These are phyloP conservation scores for Prietella phreatophila DNA, from an alignment of 2,113 vertebrate species.

Conservation along the genomic window DNA sequence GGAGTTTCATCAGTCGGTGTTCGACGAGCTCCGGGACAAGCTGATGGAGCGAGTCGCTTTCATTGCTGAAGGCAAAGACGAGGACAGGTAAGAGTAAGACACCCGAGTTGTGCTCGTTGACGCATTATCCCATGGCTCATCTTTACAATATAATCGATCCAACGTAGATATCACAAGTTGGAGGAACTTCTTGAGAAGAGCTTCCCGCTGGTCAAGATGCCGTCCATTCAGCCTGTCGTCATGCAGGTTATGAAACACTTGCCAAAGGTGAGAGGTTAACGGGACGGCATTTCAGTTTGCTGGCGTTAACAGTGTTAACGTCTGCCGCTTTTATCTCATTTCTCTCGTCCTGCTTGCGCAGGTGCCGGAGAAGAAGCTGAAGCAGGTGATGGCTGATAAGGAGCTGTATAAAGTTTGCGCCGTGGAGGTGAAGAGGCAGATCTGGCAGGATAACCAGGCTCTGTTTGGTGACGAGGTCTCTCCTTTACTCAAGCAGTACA, in stretches of 20 bases:
- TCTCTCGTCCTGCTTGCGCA: conserved; percentile 50
- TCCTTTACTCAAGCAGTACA: conserved; percentile 93
- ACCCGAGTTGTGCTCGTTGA: no score
- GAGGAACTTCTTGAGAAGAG: conserved; percentile 97
- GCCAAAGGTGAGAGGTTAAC: conserved; percentile 78
- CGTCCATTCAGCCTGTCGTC: conserved; percentile 93
- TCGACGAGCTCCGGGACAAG: conserved; percentile 94
- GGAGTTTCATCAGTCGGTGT: conserved; percentile 98
- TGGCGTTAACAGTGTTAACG: not conserved
- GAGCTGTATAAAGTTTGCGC: conserved; percentile 95
- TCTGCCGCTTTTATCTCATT: not conserved
- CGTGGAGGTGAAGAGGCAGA: conserved; percentile 96
- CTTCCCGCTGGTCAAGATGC: conserved; percentile 95
- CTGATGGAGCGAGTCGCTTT: conserved; percentile 89
- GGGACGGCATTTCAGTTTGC: not conserved
- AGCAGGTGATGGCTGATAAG: conserved; percentile 95
- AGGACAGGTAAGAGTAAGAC: conserved; percentile 78
- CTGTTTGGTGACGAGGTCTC: conserved; percentile 97
- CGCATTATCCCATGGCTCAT: not conserved
- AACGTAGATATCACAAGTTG: conserved; percentile 84
- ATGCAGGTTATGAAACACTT: conserved; percentile 98
- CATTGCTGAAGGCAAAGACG: conserved; percentile 90
- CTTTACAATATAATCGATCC: not conserved
- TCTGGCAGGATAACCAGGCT: conserved; percentile 99
- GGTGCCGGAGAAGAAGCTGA: conserved; percentile 98